Conservation (phyloP, 2,888 invertebrate genomes). For the Cephus pulcher region DNA sequence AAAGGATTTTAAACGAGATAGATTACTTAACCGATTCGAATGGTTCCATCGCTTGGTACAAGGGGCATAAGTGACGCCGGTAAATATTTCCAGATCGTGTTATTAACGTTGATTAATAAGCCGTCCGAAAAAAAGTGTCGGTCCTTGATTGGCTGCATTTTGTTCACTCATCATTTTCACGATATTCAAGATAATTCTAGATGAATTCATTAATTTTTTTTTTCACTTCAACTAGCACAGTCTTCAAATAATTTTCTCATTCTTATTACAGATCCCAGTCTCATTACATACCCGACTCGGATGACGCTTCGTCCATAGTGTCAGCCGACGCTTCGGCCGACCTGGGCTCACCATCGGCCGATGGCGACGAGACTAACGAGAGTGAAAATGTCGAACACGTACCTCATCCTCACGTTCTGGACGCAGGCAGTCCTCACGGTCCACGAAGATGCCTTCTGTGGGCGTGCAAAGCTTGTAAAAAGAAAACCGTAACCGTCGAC, state of each 20-base stretch:
- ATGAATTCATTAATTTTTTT: not conserved
- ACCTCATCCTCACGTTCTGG: conserved; percentile 59
- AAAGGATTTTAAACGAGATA: not conserved
- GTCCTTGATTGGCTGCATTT: not conserved
- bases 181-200: not conserved
- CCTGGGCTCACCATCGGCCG: conserved; percentile 53
- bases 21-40: not conserved
- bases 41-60: not conserved
- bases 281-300: conserved; percentile 57
- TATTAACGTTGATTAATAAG: not conserved
- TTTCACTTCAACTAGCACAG: not conserved
- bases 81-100: not conserved
- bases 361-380: conserved; percentile 49
- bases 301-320: conserved; percentile 59
- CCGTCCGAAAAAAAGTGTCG: not conserved
- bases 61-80: not conserved
- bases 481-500: conserved; percentile 95
- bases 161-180: not conserved
- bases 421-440: conserved; percentile 59
- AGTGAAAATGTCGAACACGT: conserved; percentile 55
- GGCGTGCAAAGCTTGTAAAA: conserved; percentile 98
- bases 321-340: conserved; percentile 60
- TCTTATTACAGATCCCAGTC: conserved; percentile 47
- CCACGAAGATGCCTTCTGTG: conserved; percentile 89
- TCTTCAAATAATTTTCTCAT: not conserved